Evolutionary conservation across 2,888 invertebrate genomes (phyloP).

Genomic region (Andrena flavipes): DNA sequence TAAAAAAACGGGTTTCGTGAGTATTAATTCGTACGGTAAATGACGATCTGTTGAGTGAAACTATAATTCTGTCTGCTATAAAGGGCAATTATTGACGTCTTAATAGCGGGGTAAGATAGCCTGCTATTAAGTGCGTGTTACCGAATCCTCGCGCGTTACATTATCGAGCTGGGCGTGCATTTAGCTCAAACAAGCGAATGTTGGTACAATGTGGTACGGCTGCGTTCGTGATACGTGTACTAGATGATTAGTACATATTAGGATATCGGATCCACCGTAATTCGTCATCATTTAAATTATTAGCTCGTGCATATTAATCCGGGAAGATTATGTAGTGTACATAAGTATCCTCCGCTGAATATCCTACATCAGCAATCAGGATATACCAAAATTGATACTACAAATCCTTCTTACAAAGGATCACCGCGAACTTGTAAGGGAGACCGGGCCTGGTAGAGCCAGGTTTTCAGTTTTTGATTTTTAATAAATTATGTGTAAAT

Average conservation of each 20-base stretch:
- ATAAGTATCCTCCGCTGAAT: not conserved
- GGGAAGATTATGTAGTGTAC: not conserved
- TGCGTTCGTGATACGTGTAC: slow-evolving; percentile 43
- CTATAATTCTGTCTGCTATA: not conserved
- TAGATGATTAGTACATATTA: slow-evolving; percentile 55
- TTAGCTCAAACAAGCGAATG: slow-evolving; percentile 56
- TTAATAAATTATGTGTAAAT: too few relatives aligned
- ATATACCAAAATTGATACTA: too few relatives aligned
- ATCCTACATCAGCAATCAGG: not conserved
- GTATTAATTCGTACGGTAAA: too few relatives aligned
- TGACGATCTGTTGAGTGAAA: not conserved
- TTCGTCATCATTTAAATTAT: slow-evolving; percentile 40
- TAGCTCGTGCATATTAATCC: not conserved
- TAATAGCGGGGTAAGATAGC: not conserved
- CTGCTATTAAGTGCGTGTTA: slow-evolving; percentile 19
- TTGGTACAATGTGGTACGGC: slow-evolving; percentile 41
- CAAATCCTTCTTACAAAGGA: too few relatives aligned
- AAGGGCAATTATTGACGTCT: not conserved
- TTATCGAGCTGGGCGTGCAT: slow-evolving; percentile 31
- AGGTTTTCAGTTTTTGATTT: too few relatives aligned
- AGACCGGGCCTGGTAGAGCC: too few relatives aligned
- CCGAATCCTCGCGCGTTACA: slow-evolving; percentile 1
- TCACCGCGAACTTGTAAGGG: too few relatives aligned
- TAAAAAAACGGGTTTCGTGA: too few relatives aligned
- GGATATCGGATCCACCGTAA: slow-evolving; percentile 29